Conservation (phyloP, 2,797 vertebrate genomes). For the Esox lucius region DNA sequence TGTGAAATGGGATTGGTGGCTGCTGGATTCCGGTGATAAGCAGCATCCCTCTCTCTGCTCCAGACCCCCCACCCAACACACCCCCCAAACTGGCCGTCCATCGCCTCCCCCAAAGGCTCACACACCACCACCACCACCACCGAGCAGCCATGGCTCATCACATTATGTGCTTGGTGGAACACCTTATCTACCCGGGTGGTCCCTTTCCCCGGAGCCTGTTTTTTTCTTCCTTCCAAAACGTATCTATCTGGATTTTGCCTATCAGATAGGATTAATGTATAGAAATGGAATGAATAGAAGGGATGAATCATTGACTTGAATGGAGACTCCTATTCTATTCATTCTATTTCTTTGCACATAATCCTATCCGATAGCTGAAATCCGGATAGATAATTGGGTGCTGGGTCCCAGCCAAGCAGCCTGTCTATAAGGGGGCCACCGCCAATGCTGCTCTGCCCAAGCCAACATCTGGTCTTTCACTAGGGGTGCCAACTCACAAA, state of each 20-base stretch:
- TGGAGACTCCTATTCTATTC: no score
- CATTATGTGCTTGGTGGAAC: slow-evolving; percentile 36
- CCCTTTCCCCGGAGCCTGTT: background rate
- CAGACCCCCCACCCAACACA: background rate
- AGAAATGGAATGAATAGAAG: no score
- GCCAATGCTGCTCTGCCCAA: background rate
- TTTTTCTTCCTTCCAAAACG: no score
- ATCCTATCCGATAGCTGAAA: no score
- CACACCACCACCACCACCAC: slow-evolving; percentile 3
- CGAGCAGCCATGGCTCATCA: slow-evolving; percentile 19
- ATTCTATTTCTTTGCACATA: no score
- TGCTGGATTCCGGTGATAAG: slow-evolving; percentile 40
- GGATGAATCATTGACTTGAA: no score
- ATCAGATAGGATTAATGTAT: no score
- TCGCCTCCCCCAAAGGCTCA: background rate
- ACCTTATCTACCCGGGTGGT: slow-evolving; percentile 25
- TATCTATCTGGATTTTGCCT: no score
- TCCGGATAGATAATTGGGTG: no score
- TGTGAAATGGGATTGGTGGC: slow-evolving; percentile 43
- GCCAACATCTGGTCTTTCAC: background rate
- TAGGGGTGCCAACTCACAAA: background rate
- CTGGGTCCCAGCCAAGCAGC: background rate
- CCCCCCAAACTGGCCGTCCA: background rate
- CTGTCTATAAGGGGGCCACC: background rate
- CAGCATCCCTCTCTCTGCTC: background rate